These are phyloP conservation scores for Leptopilina drosophilae DNA, from an alignment of 2,888 invertebrate genomes.

Conservation along the genomic window DNA sequence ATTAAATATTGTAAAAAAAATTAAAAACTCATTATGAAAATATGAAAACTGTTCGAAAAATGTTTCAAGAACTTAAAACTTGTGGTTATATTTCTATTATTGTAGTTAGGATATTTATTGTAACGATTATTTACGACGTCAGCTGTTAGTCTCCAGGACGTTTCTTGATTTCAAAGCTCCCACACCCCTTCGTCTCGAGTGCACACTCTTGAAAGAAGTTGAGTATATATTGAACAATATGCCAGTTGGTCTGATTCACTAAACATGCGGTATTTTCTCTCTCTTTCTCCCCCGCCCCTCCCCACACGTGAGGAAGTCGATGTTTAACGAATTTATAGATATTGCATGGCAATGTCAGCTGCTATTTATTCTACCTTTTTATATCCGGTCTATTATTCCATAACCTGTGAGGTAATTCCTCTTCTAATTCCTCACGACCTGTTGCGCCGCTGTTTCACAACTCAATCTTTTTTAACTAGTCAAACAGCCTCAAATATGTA, in stretches of 20 bases:
- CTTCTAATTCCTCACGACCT: conserved; percentile 23
- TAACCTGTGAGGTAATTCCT: conserved; percentile 22
- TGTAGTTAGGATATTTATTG: not conserved
- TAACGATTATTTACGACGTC: conserved; percentile 28
- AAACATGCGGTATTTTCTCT: conserved; percentile 44
- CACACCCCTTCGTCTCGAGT: conserved; percentile 50
- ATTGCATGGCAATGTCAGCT: conserved; percentile 41
- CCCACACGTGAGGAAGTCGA: conserved; percentile 59
- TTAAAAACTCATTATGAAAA: too few species aligned
- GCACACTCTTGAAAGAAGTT: conserved; percentile 45
- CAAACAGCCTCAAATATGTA: conserved; percentile 25
- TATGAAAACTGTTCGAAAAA: too few species aligned
- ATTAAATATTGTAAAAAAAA: too few species aligned
- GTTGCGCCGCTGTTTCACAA: conserved; percentile 25
- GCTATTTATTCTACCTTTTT: not conserved
- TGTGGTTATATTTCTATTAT: conserved; percentile 3
- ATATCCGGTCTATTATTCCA: conserved; percentile 15
- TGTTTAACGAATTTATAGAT: conserved; percentile 47
- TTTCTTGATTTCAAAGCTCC: conserved; percentile 20
- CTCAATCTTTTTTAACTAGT: not conserved
- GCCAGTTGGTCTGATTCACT: conserved; percentile 58
- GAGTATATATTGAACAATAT: conserved; percentile 47
- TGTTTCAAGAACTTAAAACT: not conserved
- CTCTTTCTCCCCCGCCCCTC: conserved; percentile 45
- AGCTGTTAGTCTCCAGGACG: conserved; percentile 2